phyloP scores from a whole-genome alignment of 2,797 vertebrate species.

The Pteronotus mesoamericanus region DNA sequence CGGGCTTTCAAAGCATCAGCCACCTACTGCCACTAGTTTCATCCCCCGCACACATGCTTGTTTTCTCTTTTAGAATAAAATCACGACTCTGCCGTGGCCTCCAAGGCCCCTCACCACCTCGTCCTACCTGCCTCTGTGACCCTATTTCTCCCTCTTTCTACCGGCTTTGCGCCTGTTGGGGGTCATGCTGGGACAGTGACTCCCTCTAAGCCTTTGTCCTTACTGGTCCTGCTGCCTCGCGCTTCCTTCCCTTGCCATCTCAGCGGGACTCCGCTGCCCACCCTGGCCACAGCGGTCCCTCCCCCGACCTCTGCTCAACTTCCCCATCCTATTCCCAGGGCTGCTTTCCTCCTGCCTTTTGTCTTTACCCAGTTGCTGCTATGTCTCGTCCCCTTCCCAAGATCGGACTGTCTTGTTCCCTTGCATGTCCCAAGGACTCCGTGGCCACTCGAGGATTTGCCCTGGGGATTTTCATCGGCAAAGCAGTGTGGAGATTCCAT shows the following conservation, averaged over 20 bases:
- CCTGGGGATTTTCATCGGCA: too few relatives aligned
- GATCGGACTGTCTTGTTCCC: neutral
- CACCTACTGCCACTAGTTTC: neutral
- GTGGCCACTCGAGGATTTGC: neutral
- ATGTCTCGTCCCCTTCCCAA: neutral
- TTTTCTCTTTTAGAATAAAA: neutral
- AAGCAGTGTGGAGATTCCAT: rapidly evolving
- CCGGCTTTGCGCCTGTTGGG: rapidly evolving
- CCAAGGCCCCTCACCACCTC: neutral
- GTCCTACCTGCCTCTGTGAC: neutral
- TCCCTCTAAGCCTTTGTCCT: neutral
- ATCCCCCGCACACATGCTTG: neutral
- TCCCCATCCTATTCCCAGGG: rapidly evolving
- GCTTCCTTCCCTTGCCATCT: neutral
- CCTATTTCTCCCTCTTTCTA: neutral
- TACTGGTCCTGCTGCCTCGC: neutral
- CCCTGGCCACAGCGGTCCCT: neutral
- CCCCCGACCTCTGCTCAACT: rapidly evolving
- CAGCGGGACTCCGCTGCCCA: neutral
- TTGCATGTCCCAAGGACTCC: neutral
- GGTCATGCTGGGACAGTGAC: rapidly evolving
- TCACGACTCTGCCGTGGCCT: neutral
- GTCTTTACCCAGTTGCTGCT: neutral
- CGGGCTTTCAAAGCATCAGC: neutral
- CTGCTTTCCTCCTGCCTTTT: neutral